Evolutionary conservation across 2,113 vertebrate species (phyloP).

Genomic region (Otocyon megalotis): DNA sequence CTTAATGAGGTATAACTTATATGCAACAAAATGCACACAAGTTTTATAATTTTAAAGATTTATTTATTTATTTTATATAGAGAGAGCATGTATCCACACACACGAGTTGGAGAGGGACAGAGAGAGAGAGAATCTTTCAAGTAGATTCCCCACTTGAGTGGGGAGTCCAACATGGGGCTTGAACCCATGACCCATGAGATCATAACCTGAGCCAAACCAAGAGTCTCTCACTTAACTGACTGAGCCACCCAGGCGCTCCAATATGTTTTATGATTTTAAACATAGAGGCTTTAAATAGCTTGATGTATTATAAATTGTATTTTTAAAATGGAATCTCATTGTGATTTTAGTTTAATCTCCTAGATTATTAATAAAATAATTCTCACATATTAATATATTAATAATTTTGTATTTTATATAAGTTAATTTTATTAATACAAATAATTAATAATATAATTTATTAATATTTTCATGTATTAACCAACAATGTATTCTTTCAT

Average conservation of each 20-base stretch:
- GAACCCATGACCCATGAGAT: no score
- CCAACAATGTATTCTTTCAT: not conserved
- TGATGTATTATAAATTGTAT: not conserved
- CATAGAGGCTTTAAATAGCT: not conserved
- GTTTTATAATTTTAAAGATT: not conserved
- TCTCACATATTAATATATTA: no score
- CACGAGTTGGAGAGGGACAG: not conserved
- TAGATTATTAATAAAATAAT: conserved; percentile 23
- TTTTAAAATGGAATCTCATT: not conserved
- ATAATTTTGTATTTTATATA: no score
- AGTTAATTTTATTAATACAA: no score
- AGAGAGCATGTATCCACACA: not conserved
- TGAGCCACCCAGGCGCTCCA: no score
- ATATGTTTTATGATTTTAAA: not conserved
- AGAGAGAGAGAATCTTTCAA: not conserved
- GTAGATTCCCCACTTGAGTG: no score
- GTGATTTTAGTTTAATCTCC: conserved; percentile 10
- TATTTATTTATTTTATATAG: not conserved
- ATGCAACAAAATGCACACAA: not conserved
- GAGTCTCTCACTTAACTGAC: no score
- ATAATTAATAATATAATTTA: no score
- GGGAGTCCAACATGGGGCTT: no score
- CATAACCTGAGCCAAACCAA: no score
- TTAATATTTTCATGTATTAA: not conserved
- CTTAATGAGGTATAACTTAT: not conserved